phyloP scores from a whole-genome alignment of 1,140 invertebrate genomes.

The Drosophila sturtevanti region DNA sequence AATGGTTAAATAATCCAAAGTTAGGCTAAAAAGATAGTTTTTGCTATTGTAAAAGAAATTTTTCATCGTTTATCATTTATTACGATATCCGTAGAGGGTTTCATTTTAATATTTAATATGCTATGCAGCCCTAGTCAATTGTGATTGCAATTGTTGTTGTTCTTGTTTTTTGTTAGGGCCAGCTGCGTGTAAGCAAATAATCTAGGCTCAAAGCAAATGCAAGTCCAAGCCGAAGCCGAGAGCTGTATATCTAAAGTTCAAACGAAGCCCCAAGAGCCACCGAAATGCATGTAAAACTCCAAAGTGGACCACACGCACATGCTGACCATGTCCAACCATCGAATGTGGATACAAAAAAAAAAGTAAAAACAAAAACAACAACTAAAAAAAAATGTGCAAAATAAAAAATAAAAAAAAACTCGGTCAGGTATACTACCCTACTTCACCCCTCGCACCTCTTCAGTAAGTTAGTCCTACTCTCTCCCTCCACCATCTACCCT shows the following conservation, averaged over 20 bases:
- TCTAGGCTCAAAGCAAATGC: conserved; percentile 45
- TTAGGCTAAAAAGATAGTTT: no score
- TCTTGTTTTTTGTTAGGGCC: conserved; percentile 3
- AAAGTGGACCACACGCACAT: conserved; percentile 62
- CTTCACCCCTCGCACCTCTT: no score
- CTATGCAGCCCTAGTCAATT: neutral
- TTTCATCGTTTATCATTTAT: no score
- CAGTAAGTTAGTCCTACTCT: neutral
- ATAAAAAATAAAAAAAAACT: conserved; percentile 41
- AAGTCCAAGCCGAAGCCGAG: neutral
- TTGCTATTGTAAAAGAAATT: no score
- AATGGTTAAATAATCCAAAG: no score
- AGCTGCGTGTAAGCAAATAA: conserved; percentile 81
- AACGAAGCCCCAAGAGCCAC: conserved; percentile 69
- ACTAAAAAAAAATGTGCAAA: neutral
- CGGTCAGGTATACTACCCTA: conserved; percentile 32
- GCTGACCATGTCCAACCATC: conserved; percentile 26
- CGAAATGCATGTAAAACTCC: conserved; percentile 66
- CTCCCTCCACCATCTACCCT: neutral
- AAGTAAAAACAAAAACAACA: neutral
- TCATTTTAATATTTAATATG: no score
- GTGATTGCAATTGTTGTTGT: neutral
- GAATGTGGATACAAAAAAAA: conserved; percentile 15
- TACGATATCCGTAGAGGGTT: no score
- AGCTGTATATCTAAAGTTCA: conserved; percentile 55